A percentile compares a stretch with the other conserved stretches of the same genome.
phyloP scores from a whole-genome alignment of 2,888 invertebrate species.

The Heliconius ethilla region DNA sequence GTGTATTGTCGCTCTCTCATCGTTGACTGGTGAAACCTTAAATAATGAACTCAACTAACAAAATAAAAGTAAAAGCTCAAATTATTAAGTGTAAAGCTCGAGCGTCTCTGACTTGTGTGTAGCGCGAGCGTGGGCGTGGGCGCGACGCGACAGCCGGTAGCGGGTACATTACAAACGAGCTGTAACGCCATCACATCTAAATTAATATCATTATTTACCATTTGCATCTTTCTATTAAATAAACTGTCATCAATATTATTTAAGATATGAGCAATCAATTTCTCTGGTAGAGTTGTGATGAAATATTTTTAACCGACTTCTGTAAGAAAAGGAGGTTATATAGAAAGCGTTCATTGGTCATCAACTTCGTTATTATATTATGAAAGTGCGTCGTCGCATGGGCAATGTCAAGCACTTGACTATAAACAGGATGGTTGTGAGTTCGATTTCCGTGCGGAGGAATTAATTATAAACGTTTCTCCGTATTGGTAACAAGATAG shows the following conservation, averaged over 20 bases:
- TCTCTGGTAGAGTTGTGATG: neutral
- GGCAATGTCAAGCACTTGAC: neutral
- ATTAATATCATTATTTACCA: constrained; percentile 17
- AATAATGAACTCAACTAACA: neutral
- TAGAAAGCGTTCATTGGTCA: no score
- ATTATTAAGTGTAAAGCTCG: neutral
- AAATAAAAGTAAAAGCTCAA: constrained; percentile 1
- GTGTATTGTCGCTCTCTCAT: neutral
- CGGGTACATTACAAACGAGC: constrained; percentile 21
- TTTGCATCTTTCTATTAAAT: constrained; percentile 24
- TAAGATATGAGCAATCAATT: neutral
- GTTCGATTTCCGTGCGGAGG: no score
- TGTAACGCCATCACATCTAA: neutral
- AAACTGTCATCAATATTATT: neutral
- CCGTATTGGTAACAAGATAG: neutral
- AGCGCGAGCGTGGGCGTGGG: constrained; percentile 1
- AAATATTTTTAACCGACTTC: no score
- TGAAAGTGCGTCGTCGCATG: neutral
- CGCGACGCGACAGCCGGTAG: constrained; percentile 23
- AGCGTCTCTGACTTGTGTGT: neutral
- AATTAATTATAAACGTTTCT: neutral
- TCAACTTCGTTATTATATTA: no score
- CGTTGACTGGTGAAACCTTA: neutral
- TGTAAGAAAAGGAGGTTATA: no score
- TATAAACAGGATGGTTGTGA: neutral